A percentile compares a stretch with the other conserved stretches of the same genome.
Evolutionary conservation across 2,113 vertebrate species (phyloP).

Genomic region (Tragelaphus scriptus): DNA sequence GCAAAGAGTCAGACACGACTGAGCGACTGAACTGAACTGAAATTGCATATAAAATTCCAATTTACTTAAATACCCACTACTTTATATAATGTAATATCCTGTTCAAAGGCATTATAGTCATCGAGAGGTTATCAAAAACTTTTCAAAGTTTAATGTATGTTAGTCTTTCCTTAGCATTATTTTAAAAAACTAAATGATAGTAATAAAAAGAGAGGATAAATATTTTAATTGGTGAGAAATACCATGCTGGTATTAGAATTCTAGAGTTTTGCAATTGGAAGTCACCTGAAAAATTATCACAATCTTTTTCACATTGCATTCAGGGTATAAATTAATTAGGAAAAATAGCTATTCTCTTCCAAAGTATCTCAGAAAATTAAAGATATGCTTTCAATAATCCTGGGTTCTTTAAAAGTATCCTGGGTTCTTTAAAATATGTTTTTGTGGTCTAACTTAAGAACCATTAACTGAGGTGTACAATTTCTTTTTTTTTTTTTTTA

Average conservation of each 20-base stretch:
- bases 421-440: background rate
- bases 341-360: background rate
- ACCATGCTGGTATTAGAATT: background rate
- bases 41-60: background rate
- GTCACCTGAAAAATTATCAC: background rate
- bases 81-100: background rate
- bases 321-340: background rate
- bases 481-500: background rate
- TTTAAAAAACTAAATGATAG: background rate
- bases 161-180: background rate
- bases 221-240: background rate
- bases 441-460: background rate
- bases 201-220: background rate
- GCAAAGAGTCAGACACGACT: accelerated
- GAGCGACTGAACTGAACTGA: too few relatives aligned
- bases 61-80: background rate
- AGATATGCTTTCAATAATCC: background rate
- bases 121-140: background rate
- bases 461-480: background rate
- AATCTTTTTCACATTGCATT: background rate
- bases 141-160: background rate
- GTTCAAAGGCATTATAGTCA: background rate
- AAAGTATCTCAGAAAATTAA: background rate
- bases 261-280: background rate
- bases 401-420: background rate